Base-by-base conservation (phyloP, 2,113 vertebrate species). In the Electrona antarctica region DNA sequence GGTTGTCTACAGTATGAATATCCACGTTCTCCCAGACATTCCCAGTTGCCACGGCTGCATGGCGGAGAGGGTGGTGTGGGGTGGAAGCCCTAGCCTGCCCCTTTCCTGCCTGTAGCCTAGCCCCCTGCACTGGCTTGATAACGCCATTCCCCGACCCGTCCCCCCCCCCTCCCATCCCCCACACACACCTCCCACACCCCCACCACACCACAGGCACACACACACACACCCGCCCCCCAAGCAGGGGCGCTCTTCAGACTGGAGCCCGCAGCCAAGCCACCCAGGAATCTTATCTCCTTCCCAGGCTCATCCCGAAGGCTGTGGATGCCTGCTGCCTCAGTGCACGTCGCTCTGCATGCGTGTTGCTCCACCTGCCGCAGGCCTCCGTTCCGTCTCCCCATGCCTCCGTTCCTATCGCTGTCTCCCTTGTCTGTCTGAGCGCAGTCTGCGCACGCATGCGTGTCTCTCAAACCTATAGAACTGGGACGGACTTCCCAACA, bases 221-320 rank as follows among this genome's bases (percentile, higher is more conserved):
- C 21, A 21, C 21, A 21, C 21, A 21, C 21, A 21, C 21, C 21
- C 21, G 21, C 21, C 69, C 88, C 87, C 78, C 58, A 55, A 79
- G 82, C 79, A 74, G 76, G 78, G 82, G 87, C 85, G 86, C 87
- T 89, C 87, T 87, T 80, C 69, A 78, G 88, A 91, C 90, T 85
- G 73, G 61, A 81, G 84, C 89, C 88, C 82, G 84, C 75, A 73
- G 86, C 84, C 86, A 87, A 91, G 86, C 91, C 92, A 92, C 92
- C 87, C 90, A 92, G 92, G 92, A 93, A 92, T 93, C 90, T 93
- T 94, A 94, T 94, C 93, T 92, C 76, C 87, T 80, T 74, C 77
- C 86, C 93, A 92, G 91, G 79, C 90, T 83, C 76, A 82, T 77
- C 83, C 77, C 81, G 86, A 21, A 21, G 80, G 21, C 21, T 21